Evolutionary conservation across 2,888 invertebrate species (phyloP).

Genomic region (Erannis defoliaria): DNA sequence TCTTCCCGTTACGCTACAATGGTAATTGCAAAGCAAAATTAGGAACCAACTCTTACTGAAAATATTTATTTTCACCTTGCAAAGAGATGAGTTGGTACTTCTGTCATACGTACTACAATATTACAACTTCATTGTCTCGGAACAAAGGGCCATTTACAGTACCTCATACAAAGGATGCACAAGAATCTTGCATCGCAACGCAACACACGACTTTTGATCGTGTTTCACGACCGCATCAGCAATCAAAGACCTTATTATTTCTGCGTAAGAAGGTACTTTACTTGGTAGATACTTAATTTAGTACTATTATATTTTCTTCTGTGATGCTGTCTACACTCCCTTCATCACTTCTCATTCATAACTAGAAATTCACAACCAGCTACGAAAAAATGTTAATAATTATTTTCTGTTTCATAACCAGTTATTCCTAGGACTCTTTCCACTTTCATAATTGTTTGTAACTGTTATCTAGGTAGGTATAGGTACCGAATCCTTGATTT

Average conservation of each 20-base stretch:
- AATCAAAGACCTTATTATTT: slow-evolving; percentile 10
- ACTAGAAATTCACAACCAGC: too few species aligned
- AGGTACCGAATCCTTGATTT: too few species aligned
- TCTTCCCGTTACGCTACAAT: neutral
- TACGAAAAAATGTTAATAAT: too few species aligned
- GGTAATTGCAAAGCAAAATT: neutral
- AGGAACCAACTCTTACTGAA: neutral
- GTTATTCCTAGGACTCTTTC: too few species aligned
- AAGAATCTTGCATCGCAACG: slow-evolving; percentile 27
- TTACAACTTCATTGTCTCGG: slow-evolving; percentile 54
- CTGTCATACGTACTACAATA: slow-evolving; percentile 3
- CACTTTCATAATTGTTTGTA: too few species aligned
- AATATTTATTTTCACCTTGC: slow-evolving; percentile 5
- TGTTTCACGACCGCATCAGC: slow-evolving; percentile 39
- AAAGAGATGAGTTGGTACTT: slow-evolving; percentile 8
- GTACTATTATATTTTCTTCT: too few species aligned
- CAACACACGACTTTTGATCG: slow-evolving; percentile 42
- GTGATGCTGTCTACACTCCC: too few species aligned
- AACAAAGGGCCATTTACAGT: slow-evolving; percentile 61
- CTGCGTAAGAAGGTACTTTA: neutral
- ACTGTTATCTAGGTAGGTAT: too few species aligned
- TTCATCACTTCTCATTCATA: too few species aligned
- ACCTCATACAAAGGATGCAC: slow-evolving; percentile 41
- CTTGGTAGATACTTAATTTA: neutral
- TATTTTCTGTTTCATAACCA: too few species aligned